phyloP scores from a whole-genome alignment of 2,113 vertebrate species.

The Chitala chitala region DNA sequence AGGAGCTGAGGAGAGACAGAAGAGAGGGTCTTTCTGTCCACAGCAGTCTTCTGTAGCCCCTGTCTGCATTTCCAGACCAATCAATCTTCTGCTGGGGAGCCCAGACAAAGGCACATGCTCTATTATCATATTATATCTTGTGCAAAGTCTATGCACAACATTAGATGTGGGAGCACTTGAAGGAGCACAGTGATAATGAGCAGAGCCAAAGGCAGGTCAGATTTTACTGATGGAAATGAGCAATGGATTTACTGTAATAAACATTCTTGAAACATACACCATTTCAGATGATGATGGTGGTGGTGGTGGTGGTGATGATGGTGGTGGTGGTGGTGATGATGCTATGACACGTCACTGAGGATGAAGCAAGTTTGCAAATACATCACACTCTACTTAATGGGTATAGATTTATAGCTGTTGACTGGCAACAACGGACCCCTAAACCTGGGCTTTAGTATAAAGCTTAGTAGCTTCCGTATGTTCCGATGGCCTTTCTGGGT shows the following conservation, averaged over 20 bases:
- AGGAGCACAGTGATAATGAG: neutral
- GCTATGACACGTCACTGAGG: conserved; percentile 8
- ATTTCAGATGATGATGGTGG: neutral
- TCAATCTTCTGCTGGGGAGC: neutral
- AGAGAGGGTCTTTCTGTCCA: neutral
- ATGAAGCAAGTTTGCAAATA: neutral
- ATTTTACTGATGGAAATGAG: neutral
- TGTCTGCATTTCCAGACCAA: conserved; percentile 3
- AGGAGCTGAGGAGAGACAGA: neutral
- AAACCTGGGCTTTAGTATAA: no score
- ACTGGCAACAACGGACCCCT: no score
- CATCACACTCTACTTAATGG: neutral
- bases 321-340: no score
- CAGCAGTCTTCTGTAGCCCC: neutral
- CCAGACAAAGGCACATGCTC: neutral
- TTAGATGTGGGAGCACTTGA: neutral
- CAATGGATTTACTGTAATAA: neutral
- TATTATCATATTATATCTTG: neutral
- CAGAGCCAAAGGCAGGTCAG: neutral
- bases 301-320: no score
- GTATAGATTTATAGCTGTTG: neutral
- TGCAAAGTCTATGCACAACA: neutral
- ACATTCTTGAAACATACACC: neutral
- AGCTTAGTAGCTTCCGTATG: no score
- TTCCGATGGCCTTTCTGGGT: no score